Evolutionary conservation across 2,797 vertebrate genomes (phyloP), one percentile per base, ranked within the genome.

Genomic region (Gambelia wislizenii): DNA sequence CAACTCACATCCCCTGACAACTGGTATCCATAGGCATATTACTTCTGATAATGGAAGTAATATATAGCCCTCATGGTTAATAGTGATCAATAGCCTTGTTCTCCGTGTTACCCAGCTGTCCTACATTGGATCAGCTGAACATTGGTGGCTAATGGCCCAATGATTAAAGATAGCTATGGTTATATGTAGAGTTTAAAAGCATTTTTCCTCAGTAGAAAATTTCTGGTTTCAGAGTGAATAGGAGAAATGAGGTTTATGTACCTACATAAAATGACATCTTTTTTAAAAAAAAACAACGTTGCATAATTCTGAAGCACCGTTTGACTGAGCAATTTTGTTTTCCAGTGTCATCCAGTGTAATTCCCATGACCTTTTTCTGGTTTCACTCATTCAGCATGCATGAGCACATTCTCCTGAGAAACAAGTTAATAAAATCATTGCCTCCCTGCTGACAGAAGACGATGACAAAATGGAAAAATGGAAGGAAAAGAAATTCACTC

Each of bases 341-440:
- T 77, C n/a, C 39, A 70, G 33, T 81, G 84, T 70, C 9, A 72
- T 85, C 86, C 1, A 83, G 13, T 85, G 74, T 7, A 39, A 33
- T 16, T 75, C 91, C 83, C 9, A 10, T 91, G 33, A 5, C 36
- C 81, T 87, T 27, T 90, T 88, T 92, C 80, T 85, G 39, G 84
- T 90, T 87, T 93, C 78, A 83, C 67, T 87, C 84, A 83, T 7
- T 84, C 4, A 70, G 81, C 88, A 5, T 61, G 92, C 80, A 86
- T 4, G 5, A 59, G 69, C 49, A 89, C 64, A 39, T 39, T 90
- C 90, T 3, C 89, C 59, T 77, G 79, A 90, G 76, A 90, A 74
- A 90, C 61, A 77, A 64, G 79, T 91, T 90, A 92, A 72, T 44
- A 4, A 93, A 89, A 89, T 88, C 84, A 91, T n/a, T 80, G 59